Base-by-base conservation (phyloP, 2,888 invertebrate species). In the Gnatocerus cornutus region DNA sequence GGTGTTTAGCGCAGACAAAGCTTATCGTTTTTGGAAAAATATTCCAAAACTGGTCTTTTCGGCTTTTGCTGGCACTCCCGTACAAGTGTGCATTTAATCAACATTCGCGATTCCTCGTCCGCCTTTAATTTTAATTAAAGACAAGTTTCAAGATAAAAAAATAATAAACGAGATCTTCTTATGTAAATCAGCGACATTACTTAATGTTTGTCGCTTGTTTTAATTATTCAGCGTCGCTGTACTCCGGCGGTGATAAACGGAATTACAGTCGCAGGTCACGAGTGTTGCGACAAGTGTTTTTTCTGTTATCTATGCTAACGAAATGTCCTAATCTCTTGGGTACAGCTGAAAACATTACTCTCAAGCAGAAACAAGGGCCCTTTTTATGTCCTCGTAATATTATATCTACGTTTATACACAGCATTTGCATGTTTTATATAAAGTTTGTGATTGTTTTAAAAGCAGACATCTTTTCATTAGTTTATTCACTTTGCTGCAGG, bases 211-310 rank as follows among this genome's bases (percentile, higher is more conserved):
- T 79, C 78, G 69, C 75, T 75, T 74, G 77, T 79, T 81, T 79
- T 81, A 82, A 82, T 81, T 81, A 81, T 80, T 77, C 79, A 77
- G 77, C 73, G 72, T 74, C 71, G 74, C 71, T 70, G 73, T 74
- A 72, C 73, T 69, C 73, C 71, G 75, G 74, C 69, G 76, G 79
- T 76, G 80, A 80, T 79, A 80, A 80, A 81, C 73, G 71, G 81
- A 79, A 81, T 81, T 80, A 81, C 79, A 78, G 79, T 79, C 78
- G 76, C 80, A 79, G 81, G 81, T 82, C 81, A 80, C 81, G 80
- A 78, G 79, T 81, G 81, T 80, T 76, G 77, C 78, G 83, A 83
- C 84, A 84, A 84, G 83, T 84, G 83, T 84, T 84, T 84, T 83
- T 83, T 81, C 81, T 72, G 74, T 78, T 79, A 84, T 84, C 83